Evolutionary conservation across 1,140 invertebrate species (phyloP).

Genomic region (Apolygus lucorum): DNA sequence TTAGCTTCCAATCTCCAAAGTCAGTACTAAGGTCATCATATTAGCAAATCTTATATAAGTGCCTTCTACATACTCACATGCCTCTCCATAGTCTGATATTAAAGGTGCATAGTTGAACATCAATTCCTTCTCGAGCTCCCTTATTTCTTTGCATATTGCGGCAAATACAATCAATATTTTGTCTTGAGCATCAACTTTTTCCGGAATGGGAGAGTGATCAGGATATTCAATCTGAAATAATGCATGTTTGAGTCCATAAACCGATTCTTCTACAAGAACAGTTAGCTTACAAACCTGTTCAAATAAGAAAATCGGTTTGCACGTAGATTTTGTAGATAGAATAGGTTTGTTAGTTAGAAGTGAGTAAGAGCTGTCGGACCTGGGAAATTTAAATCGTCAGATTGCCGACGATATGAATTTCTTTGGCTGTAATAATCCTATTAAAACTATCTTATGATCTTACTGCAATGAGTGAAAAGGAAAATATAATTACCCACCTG

Average conservation of each 20-base stretch:
- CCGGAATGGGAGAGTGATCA: constrained; percentile 31
- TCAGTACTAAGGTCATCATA: no score
- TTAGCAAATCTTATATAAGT: no score
- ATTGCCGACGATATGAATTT: background rate
- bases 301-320: background rate
- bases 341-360: background rate
- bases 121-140: constrained; percentile 57
- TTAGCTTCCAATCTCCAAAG: no score
- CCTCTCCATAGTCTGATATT: constrained; percentile 56
- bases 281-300: background rate
- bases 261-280: background rate
- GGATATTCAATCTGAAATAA: background rate
- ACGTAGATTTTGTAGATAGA: background rate
- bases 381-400: background rate
- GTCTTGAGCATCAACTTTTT: constrained; percentile 66
- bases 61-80: constrained; percentile 34
- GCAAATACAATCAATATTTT: constrained; percentile 72
- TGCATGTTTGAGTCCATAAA: background rate
- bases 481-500: background rate
- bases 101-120: constrained; percentile 51
- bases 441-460: background rate
- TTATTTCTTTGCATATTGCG: constrained; percentile 68
- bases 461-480: background rate
- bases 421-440: background rate
- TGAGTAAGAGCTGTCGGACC: background rate